Evolutionary conservation across 2,113 vertebrate genomes (phyloP).

Genomic region (Pica pica): DNA sequence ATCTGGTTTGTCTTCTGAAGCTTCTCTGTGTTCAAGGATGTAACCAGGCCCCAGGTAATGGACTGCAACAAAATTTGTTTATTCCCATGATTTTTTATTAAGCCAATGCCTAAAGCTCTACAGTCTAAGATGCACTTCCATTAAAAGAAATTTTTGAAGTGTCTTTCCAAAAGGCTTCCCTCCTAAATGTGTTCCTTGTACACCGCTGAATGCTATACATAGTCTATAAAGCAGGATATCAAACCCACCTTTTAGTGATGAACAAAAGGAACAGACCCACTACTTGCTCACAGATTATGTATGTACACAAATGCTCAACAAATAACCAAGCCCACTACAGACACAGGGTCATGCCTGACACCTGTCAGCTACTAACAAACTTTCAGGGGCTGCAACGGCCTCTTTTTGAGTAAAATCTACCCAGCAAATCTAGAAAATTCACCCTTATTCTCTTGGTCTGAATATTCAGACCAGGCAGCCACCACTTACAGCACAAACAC

Average conservation of each 20-base stretch:
- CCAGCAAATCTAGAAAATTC: background rate
- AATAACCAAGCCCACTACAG: background rate
- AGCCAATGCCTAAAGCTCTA: background rate
- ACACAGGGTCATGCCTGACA: background rate
- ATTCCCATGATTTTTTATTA: background rate
- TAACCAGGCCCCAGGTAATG: background rate
- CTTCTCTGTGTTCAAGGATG: background rate
- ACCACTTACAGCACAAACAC: background rate
- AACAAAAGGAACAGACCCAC: background rate
- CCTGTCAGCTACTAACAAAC: background rate
- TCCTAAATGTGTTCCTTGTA: background rate
- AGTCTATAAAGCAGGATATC: background rate
- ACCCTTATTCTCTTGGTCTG: background rate
- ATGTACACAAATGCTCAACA: background rate
- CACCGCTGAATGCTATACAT: accelerated
- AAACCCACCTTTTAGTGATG: background rate
- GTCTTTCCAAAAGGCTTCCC: background rate
- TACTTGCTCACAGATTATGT: background rate
- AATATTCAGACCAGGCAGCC: background rate
- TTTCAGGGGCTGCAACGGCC: background rate
- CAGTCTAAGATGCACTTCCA: background rate
- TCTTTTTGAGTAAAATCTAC: background rate
- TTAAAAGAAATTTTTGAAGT: background rate
- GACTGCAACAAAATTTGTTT: background rate
- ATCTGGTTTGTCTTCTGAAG: background rate